phyloP scores from a whole-genome alignment of 2,797 vertebrate genomes.

The Phataginus tetradactyla region DNA sequence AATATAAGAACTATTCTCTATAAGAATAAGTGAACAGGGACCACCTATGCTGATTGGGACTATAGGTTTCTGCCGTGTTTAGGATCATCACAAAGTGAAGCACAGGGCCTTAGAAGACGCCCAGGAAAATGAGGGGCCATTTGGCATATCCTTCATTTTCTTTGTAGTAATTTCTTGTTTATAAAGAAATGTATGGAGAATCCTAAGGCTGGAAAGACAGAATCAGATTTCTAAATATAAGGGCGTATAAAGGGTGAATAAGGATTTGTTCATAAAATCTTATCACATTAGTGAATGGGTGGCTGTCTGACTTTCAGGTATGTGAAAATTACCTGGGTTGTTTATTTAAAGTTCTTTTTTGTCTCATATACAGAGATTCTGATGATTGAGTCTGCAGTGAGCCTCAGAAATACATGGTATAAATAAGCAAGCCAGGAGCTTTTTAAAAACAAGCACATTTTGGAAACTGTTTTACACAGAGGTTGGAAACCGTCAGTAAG shows the following conservation, averaged over 20 bases:
- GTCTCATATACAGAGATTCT: neutral
- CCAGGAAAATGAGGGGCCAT: neutral
- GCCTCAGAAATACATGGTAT: neutral
- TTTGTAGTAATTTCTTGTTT: neutral
- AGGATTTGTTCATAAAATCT: neutral
- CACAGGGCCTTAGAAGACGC: neutral
- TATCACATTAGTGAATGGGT: neutral
- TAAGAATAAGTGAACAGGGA: neutral
- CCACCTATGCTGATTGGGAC: neutral
- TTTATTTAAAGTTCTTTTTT: neutral
- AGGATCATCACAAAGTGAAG: neutral
- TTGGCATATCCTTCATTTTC: neutral
- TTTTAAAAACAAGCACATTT: neutral
- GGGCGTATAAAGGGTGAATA: neutral
- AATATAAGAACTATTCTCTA: neutral
- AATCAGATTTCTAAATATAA: neutral
- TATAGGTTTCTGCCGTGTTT: neutral
- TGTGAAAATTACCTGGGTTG: neutral
- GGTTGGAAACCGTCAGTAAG: neutral
- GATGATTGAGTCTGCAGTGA: neutral
- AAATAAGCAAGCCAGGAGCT: neutral
- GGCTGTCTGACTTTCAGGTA: neutral
- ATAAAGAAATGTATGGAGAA: neutral
- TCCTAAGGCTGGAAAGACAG: neutral
- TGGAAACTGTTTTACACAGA: neutral